Percentiles rank a stretch among this genome's conserved stretches.
Evolutionary conservation across 2,113 vertebrate genomes (phyloP).

Genomic region (Dromas ardeola): DNA sequence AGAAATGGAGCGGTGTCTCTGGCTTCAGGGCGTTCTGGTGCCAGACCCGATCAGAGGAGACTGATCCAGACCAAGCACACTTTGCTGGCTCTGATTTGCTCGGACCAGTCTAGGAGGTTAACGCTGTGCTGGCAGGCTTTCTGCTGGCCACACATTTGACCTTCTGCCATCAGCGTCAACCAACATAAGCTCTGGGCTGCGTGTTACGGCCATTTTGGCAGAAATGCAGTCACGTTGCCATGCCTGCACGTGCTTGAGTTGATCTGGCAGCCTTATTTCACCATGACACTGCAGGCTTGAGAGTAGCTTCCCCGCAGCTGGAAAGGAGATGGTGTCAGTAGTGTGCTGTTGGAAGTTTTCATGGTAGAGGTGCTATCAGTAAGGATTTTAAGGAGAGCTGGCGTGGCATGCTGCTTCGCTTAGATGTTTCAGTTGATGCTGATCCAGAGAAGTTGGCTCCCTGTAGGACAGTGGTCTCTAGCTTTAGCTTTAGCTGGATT

Average conservation of each 20-base stretch:
- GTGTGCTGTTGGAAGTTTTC: background rate
- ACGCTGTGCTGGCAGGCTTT: background rate
- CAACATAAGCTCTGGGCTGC: background rate
- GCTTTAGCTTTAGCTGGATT: background rate
- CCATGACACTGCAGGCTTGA: fast-evolving
- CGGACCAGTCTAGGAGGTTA: background rate
- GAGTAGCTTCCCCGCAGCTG: background rate
- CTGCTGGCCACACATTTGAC: background rate
- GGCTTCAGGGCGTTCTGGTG: background rate
- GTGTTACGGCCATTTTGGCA: fast-evolving
- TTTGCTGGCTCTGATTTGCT: background rate
- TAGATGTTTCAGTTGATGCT: background rate
- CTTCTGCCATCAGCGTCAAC: background rate
- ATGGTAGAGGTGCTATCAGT: background rate
- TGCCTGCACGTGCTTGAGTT: background rate
- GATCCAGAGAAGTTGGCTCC: background rate
- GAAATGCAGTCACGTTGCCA: background rate
- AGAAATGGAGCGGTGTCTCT: background rate
- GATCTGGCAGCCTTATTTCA: background rate
- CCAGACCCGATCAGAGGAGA: background rate
- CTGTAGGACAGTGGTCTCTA: background rate
- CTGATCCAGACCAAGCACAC: background rate
- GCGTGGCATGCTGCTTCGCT: background rate
- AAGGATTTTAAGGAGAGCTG: background rate
- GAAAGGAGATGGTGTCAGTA: background rate